These are phyloP conservation scores for Muscicapa striata DNA, from an alignment of 2,797 vertebrate genomes.

Conservation along the genomic window DNA sequence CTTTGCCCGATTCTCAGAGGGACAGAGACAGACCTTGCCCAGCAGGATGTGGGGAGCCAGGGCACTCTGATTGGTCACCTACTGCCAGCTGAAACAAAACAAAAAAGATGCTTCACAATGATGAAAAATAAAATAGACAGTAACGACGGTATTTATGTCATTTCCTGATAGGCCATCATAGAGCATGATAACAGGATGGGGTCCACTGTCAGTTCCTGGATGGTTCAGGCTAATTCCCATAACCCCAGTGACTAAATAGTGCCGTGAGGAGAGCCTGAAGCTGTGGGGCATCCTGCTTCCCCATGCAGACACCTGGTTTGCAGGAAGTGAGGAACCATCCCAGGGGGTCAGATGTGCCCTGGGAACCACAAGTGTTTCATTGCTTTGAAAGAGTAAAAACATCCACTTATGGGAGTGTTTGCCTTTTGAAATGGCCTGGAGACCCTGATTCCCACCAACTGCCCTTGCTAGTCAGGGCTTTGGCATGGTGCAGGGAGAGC, in stretches of 20 bases:
- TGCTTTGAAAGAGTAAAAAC: neutral
- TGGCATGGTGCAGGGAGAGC: neutral
- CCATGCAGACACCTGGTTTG: conserved; percentile 53
- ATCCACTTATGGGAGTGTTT: neutral
- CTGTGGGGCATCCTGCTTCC: conserved; percentile 58
- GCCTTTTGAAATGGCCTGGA: neutral
- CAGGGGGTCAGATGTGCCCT: neutral
- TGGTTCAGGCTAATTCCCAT: conserved; percentile 65
- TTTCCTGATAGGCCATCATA: conserved; percentile 64
- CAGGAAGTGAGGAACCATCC: conserved; percentile 43
- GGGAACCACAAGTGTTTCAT: neutral
- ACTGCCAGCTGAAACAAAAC: conserved; percentile 8
- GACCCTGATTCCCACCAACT: neutral
- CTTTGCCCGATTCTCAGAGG: conserved; percentile 44
- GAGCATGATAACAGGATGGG: conserved; percentile 75
- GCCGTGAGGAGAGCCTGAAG: neutral
- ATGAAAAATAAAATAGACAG: conserved; percentile 44
- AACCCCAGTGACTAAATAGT: conserved; percentile 59
- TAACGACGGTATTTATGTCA: conserved; percentile 56
- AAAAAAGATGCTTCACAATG: conserved; percentile 48
- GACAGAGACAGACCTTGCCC: neutral
- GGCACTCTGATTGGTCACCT: conserved; percentile 1
- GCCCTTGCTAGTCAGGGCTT: neutral
- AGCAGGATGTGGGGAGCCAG: conserved; percentile 63
- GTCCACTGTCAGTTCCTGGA: conserved; percentile 70